phyloP scores from a whole-genome alignment of 2,113 vertebrate genomes.

The Litocranius walleri region DNA sequence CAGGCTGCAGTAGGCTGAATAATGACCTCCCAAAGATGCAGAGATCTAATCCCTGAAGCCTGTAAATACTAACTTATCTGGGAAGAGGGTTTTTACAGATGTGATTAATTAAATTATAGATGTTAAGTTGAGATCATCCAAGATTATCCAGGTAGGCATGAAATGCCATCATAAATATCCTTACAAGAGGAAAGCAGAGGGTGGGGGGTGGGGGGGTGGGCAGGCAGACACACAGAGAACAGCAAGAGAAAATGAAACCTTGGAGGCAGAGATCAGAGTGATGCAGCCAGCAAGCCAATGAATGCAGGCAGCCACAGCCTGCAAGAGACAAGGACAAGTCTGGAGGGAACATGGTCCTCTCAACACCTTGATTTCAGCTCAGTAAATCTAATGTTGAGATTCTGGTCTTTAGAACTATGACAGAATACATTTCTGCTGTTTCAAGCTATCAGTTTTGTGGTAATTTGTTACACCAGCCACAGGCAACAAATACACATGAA shows the following conservation, averaged over 20 bases:
- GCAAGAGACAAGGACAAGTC: not conserved
- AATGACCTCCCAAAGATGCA: not conserved
- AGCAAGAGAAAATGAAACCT: not conserved
- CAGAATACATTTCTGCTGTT: not conserved
- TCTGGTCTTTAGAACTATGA: not conserved
- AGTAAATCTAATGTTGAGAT: not conserved
- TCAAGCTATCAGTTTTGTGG: not conserved
- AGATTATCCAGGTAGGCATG: not conserved
- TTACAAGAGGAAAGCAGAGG: not conserved
- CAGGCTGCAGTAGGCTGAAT: not conserved
- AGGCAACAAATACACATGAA: not conserved
- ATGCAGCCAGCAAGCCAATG: not conserved
- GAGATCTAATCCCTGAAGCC: not conserved
- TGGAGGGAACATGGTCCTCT: not conserved
- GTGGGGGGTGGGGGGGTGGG: no score
- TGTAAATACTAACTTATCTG: not conserved
- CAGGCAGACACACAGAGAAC: not conserved
- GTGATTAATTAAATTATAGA: constrained; percentile 1
- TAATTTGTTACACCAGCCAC: not conserved
- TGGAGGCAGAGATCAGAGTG: not conserved
- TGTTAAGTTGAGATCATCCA: not conserved
- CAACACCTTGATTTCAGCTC: not conserved
- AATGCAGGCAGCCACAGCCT: not conserved
- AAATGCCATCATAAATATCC: not conserved
- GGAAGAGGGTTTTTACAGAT: not conserved